Evolutionary conservation across 2,113 vertebrate species (phyloP).

Genomic region (Ammodytes dubius): DNA sequence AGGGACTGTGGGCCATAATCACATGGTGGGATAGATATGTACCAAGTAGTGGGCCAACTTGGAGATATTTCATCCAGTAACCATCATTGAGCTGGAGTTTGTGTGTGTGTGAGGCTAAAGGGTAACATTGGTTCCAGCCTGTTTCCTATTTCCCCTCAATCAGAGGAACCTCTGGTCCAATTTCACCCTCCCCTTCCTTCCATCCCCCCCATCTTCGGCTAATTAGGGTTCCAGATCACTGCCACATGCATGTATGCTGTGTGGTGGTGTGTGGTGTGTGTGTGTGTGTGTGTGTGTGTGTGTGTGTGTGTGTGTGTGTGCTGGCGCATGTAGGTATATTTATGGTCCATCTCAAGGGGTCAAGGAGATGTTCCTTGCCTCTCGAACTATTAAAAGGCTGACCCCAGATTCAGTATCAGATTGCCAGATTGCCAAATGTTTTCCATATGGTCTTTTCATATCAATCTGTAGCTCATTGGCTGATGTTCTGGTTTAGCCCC

Average conservation of each 20-base stretch:
- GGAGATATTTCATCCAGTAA: constrained; percentile 54
- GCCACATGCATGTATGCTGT: constrained; percentile 67
- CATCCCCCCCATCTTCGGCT: constrained; percentile 56
- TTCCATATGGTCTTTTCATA: constrained; percentile 61
- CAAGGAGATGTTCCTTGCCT: constrained; percentile 68
- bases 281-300: constrained; percentile 16
- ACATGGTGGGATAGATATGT: constrained; percentile 14
- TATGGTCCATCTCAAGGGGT: constrained; percentile 57
- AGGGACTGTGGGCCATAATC: constrained; percentile 45
- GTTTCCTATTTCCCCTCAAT: constrained; percentile 81
- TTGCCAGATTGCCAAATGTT: constrained; percentile 68
- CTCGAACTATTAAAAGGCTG: constrained; percentile 62
- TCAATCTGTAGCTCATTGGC: constrained; percentile 4
- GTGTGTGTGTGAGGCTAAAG: constrained; percentile 46
- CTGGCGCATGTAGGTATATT: constrained; percentile 44
- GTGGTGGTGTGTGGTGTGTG: constrained; percentile 11
- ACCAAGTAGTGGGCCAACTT: constrained; percentile 43
- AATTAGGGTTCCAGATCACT: constrained; percentile 78
- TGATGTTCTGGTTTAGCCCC: constrained; percentile 16
- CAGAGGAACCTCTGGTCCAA: constrained; percentile 73
- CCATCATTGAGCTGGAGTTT: constrained; percentile 14
- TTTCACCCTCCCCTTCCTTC: constrained; percentile 67
- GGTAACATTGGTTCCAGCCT: constrained; percentile 64
- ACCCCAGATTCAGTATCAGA: constrained; percentile 68
- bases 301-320: constrained; percentile 4